Evolutionary conservation across 2,797 vertebrate genomes (phyloP), one percentile per base, ranked within the genome.

Genomic region (Amphiprion clarkii): DNA sequence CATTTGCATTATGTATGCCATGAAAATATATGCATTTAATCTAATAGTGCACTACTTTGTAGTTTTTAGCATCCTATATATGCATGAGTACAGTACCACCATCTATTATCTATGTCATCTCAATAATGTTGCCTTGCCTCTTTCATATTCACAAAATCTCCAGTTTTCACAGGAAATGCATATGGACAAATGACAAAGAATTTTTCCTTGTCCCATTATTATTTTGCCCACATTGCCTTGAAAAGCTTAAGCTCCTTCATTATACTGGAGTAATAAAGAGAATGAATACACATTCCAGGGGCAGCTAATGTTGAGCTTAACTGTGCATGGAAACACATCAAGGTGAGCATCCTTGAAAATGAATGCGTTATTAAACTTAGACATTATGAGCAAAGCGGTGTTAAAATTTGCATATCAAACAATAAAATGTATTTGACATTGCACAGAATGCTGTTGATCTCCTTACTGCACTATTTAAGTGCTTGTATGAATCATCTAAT

Each of bases 21-120:
- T 83, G 52, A 52, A 83, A 84, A 70, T 36, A 66, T 57, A 73
- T 79, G 59, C 69, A 78, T 76, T 65, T 42, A 31, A 57, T 14
- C 44, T 59, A 68, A 70, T 23, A 55, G 11, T 69, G 52, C 19
- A 49, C 19, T 64, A 29, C 49, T 60, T 81, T 73, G 29, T 60
- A 76, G 57, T 65, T 71, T 67, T 52, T 62, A 61, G 61, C 29
- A 76, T 14, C 6, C 8, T 55, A 73, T 52, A 54, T 61, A 33
- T 81, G 10, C n/a, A 70, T 68, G 7, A 70, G 59, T 51, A 36
- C 31, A 54, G 25, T 25, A 51, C 13, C 16, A 76, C 9, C 23
- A 19, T 16, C 31, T 29, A 51, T 48, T 74, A n/a, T 69, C 40
- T 21, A 44, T 21, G 17, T 73, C 29, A n/a, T n/a, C 5, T 65